A percentile compares a stretch with the other conserved stretches of the same genome.
Evolutionary conservation across 92 coral and sea anemone genomes (phyloP).

Genomic region (Desmophyllum pertusum): DNA sequence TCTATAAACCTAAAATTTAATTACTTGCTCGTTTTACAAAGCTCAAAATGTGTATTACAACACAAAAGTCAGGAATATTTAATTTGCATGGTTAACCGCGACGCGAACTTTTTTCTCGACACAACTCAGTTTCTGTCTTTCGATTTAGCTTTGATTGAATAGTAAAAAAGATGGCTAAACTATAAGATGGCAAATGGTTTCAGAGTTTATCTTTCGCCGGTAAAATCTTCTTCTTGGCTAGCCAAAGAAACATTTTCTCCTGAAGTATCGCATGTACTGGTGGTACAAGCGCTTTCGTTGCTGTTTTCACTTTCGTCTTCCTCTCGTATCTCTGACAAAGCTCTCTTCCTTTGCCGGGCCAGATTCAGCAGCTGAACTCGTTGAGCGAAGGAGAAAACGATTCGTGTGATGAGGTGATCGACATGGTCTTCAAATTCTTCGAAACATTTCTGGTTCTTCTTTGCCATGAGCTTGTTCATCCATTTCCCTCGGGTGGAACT

Average conservation of each 20-base stretch:
- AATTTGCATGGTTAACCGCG: background rate
- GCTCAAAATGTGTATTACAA: constrained; percentile 12
- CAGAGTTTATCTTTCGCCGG: constrained; percentile 46
- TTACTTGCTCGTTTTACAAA: constrained; percentile 5
- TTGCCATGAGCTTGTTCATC: constrained; percentile 81
- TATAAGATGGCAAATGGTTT: background rate
- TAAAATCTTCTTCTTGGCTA: constrained; percentile 33
- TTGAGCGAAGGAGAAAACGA: constrained; percentile 94
- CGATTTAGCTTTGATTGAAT: background rate
- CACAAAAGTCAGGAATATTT: constrained; percentile 2
- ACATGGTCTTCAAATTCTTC: constrained; percentile 86
- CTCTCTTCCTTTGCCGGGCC: constrained; percentile 45
- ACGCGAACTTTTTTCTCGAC: constrained; percentile 1
- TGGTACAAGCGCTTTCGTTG: constrained; percentile 2
- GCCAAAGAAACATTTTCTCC: constrained; percentile 43
- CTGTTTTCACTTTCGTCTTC: constrained; percentile 52
- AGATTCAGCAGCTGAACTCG: constrained; percentile 73
- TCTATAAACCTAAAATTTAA: background rate
- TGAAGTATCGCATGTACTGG: constrained; percentile 13
- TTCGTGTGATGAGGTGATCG: constrained; percentile 85
- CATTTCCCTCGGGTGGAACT: constrained; percentile 76
- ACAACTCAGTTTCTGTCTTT: background rate
- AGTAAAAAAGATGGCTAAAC: background rate
- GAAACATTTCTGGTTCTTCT: constrained; percentile 81
- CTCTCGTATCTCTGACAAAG: constrained; percentile 57